A percentile compares a stretch with the other conserved stretches of the same genome.
Evolutionary conservation across 1,140 invertebrate species (phyloP).

Genomic region (Caenorhabditis remanei): DNA sequence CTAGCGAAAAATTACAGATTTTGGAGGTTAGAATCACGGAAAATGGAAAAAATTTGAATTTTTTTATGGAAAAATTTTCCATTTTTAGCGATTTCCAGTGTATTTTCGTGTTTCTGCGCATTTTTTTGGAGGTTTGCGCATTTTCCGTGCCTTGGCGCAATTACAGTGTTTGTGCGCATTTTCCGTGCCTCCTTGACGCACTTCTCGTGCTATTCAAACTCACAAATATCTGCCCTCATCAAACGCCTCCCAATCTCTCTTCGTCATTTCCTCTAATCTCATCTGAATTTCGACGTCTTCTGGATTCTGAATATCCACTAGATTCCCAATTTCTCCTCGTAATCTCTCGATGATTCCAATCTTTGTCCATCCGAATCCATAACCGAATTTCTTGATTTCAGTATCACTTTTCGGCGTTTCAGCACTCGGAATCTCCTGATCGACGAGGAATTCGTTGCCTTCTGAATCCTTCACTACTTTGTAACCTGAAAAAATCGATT

Average conservation of each 20-base stretch:
- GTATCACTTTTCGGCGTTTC: not conserved
- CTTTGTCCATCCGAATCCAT: conserved; percentile 63
- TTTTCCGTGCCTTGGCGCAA: no score
- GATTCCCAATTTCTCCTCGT: conserved; percentile 44
- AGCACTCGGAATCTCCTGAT: not conserved
- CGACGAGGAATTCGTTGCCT: conserved; percentile 14
- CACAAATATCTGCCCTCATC: conserved; percentile 57
- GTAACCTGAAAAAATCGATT: conserved; percentile 5
- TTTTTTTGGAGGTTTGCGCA: no score
- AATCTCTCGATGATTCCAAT: conserved; percentile 51
- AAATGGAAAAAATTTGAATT: no score
- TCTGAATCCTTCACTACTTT: conserved; percentile 1
- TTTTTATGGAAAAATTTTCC: no score
- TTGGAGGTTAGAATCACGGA: no score
- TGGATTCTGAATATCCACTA: conserved; percentile 58
- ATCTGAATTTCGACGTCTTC: conserved; percentile 33
- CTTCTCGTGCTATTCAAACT: not conserved
- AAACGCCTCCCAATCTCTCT: conserved; percentile 38
- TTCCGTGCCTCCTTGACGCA: no score
- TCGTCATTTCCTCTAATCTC: not conserved
- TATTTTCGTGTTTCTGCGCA: no score
- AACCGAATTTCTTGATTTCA: conserved; percentile 12
- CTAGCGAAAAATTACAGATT: no score
- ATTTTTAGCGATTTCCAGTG: no score
- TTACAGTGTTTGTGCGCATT: no score